These are phyloP conservation scores for Ellobium chinense DNA, from an alignment of 2,888 invertebrate species.

Conservation along the genomic window DNA sequence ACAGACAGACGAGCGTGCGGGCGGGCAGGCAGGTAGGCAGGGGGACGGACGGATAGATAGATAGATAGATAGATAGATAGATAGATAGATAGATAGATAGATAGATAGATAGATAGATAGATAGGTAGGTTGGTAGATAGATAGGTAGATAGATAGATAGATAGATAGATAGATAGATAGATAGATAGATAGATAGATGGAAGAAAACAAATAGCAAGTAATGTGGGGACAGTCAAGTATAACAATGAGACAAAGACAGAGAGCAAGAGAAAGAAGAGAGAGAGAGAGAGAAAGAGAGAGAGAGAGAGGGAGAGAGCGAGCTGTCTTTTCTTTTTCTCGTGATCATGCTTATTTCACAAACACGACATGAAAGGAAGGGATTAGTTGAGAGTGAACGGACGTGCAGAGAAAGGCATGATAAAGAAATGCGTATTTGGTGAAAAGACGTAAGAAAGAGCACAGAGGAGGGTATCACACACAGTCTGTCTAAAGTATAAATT, in stretches of 20 bases:
- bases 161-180: slow-evolving; percentile 1
- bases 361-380: too few species aligned
- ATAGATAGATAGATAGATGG: background rate
- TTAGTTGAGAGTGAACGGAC: too few species aligned
- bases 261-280: background rate
- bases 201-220: too few species aligned
- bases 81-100: slow-evolving; percentile 16
- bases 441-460: too few species aligned
- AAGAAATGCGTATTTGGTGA: too few species aligned
- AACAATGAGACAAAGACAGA: background rate
- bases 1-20: background rate
- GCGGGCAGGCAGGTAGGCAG: background rate
- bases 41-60: background rate
- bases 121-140: background rate
- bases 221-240: background rate
- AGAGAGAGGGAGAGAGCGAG: background rate
- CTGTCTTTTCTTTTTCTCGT: too few species aligned
- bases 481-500: too few species aligned
- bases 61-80: background rate
- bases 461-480: too few species aligned
- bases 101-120: slow-evolving; percentile 17
- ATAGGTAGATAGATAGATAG: background rate
- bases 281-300: background rate
- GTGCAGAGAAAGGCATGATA: too few species aligned
- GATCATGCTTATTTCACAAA: too few species aligned